Conservation (phyloP, 2,797 vertebrate species). For the Leuciscus waleckii region DNA sequence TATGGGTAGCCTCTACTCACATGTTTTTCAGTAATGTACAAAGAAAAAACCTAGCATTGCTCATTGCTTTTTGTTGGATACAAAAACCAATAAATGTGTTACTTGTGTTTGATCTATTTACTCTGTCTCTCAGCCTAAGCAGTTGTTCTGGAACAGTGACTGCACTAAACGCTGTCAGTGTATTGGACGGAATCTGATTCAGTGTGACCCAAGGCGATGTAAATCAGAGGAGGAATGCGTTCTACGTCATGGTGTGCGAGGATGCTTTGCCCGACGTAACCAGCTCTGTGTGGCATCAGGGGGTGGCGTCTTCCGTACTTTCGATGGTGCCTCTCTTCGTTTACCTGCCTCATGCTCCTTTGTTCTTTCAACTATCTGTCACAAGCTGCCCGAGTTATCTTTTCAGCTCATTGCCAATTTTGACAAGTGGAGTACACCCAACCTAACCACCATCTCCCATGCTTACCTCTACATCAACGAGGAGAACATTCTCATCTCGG, state of each 20-base stretch:
- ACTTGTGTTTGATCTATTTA: background rate
- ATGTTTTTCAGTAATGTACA: background rate
- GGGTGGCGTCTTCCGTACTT: conserved; percentile 94
- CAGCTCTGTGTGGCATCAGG: conserved; percentile 93
- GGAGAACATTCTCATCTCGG: conserved; percentile 97
- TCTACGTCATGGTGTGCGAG: conserved; percentile 85
- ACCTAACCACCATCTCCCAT: conserved; percentile 95
- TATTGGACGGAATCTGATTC: conserved; percentile 95
- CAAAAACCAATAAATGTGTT: background rate
- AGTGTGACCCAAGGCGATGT: conserved; percentile 94
- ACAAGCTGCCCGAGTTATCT: conserved; percentile 96
- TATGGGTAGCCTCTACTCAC: background rate
- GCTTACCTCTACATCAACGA: conserved; percentile 98
- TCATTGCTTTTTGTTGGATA: background rate
- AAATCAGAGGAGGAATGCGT: conserved; percentile 93
- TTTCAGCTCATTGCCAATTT: conserved; percentile 99
- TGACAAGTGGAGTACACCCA: conserved; percentile 96
- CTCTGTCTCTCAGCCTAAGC: conserved; percentile 85
- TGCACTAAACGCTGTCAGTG: conserved; percentile 97
- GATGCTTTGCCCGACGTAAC: conserved; percentile 89
- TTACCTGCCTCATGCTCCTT: conserved; percentile 98
- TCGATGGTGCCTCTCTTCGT: conserved; percentile 93
- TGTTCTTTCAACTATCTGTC: conserved; percentile 98
- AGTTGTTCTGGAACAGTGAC: conserved; percentile 96
- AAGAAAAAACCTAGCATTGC: background rate